phyloP scores from a whole-genome alignment of 2,113 vertebrate genomes.

The Gambusia affinis region DNA sequence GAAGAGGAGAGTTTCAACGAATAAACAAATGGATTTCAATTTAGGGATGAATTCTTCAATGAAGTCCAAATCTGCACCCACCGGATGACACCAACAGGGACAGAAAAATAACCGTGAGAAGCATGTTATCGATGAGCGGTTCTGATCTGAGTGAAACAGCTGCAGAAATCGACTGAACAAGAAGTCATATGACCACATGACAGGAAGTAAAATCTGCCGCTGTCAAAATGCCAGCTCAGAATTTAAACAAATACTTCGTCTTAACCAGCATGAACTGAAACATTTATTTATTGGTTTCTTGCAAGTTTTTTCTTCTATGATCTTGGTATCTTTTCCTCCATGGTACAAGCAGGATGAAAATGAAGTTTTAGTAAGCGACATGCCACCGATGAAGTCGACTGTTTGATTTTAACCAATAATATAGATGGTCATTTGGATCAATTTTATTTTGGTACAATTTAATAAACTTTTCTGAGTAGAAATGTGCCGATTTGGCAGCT shows the following conservation, averaged over 20 bases:
- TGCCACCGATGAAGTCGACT: no score
- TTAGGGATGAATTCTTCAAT: neutral
- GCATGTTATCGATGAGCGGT: neutral
- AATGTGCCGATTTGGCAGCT: no score
- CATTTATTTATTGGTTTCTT: neutral
- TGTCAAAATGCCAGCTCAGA: neutral
- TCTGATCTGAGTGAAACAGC: neutral
- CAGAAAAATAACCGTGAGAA: neutral
- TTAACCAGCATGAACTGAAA: neutral
- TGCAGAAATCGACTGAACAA: neutral
- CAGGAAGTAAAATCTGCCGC: neutral
- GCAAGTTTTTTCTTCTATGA: neutral
- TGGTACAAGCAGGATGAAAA: neutral
- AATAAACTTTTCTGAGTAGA: no score
- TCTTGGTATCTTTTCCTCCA: neutral
- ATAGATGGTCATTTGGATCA: no score
- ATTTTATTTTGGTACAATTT: no score
- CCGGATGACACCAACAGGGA: neutral
- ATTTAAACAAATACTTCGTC: neutral
- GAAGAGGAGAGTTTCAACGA: neutral
- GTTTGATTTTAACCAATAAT: no score
- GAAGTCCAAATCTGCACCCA: neutral
- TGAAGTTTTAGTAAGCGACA: neutral
- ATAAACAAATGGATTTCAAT: no score
- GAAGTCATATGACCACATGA: neutral